Base-by-base conservation (phyloP, 2,888 invertebrate species). In the Hydrotaea diabolus region DNA sequence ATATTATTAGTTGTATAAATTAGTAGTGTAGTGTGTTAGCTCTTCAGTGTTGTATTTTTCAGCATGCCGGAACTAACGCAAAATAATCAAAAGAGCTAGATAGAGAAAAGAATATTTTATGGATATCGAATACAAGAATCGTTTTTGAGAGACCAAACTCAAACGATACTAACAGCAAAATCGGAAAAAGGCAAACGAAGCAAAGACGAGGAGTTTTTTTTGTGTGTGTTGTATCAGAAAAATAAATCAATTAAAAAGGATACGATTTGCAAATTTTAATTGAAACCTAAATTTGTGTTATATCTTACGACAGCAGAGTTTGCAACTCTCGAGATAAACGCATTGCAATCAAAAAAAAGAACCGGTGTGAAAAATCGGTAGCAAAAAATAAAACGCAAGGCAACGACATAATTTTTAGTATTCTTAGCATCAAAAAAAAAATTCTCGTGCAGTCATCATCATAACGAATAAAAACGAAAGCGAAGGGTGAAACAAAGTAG, bases 391-490 rank as follows among this genome's bases (percentile, higher is more conserved):
- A n/a, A 72, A 36, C 53, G 59, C 72, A 57, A 73, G 57, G 46
- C 74, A 78, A 77, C 82, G 78, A 80, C 62, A 78, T 80, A 21
- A 77, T 74, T 39, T 39, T 73, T n/a, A n/a, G 5, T 5, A 36
- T 73, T 81, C 79, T 31, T 69, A 64, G 79, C 79, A n/a, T n/a
- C n/a, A n/a, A 2, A 80, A 26, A 71, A 79, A 78, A 83, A 85
- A 86, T 80, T 84, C 80, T 82, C 86, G 82, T 83, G 85, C 84
- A 84, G 83, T 84, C 82, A 81, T 76, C 71, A 57, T 57, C 46
- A 36, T 72, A 74, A 80, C 80, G 76, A 83, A 85, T 0, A 91
- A 92, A 86, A 91, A 91, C 71, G 90, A 91, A 2, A 76, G 92
- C 43, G 91, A 91, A 21, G 90, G 89, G 2, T 89, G 90, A 82